Percentiles rank a stretch among this genome's conserved stretches.
phyloP scores from a whole-genome alignment of 2,888 invertebrate species.

The Chaetoderma sp. region DNA sequence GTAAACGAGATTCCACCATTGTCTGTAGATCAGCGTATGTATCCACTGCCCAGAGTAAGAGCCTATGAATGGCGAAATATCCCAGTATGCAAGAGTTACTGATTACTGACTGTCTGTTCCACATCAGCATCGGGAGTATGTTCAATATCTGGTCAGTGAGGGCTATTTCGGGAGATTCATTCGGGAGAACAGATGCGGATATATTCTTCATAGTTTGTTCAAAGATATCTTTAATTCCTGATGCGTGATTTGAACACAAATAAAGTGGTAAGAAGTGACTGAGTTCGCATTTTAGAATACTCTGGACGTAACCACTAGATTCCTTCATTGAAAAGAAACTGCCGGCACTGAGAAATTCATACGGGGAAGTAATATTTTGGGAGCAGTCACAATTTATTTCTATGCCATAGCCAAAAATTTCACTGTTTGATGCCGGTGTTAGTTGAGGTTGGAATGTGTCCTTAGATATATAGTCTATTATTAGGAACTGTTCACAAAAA shows the following conservation, averaged over 20 bases:
- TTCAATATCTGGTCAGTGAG: no score
- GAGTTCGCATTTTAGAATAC: background rate
- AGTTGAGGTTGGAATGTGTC: no score
- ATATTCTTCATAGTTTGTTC: background rate
- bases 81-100: no score
- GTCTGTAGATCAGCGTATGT: conserved; percentile 19
- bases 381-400: background rate
- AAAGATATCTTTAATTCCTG: background rate
- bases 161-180: no score
- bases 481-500: no score
- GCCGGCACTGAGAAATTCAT: background rate
- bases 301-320: background rate
- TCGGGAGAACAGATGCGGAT: no score
- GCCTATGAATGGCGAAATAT: conserved; percentile 23
- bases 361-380: background rate
- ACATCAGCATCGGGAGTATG: no score
- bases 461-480: no score
- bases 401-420: background rate
- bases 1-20: conserved; percentile 10
- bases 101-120: no score
- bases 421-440: background rate
- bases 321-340: background rate
- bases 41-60: conserved; percentile 28
- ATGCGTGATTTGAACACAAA: background rate
- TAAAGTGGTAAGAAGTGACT: background rate